These are phyloP conservation scores for Nasonia longicornis DNA, from an alignment of 1,140 invertebrate genomes.

Conservation along the genomic window DNA sequence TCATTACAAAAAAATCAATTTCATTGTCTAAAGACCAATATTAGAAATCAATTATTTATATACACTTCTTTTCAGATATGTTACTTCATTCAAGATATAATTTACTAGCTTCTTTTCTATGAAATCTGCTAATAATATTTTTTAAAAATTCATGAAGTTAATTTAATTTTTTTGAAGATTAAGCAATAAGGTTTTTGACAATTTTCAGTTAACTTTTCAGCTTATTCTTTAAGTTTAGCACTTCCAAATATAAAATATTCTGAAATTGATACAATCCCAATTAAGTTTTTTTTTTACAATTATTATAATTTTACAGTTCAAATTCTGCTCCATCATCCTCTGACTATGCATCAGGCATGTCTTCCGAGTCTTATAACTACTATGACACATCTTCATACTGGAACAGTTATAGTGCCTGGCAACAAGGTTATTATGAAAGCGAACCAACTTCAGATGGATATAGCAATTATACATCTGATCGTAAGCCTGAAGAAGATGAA, in stretches of 20 bases:
- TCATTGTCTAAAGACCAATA: not conserved
- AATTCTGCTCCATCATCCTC: conserved; percentile 63
- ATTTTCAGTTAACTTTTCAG: not conserved
- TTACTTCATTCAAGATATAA: not conserved
- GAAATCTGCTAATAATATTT: no score
- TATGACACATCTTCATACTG: conserved; percentile 68
- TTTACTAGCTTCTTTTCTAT: no score
- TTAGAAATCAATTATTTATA: not conserved
- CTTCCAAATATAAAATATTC: conserved; percentile 36
- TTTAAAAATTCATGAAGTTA: no score
- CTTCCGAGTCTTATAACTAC: conserved; percentile 66
- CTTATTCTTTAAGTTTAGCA: conserved; percentile 34
- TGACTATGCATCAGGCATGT: conserved; percentile 64
- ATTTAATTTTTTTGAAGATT: no score
- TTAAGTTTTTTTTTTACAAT: conserved; percentile 40
- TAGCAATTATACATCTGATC: conserved; percentile 63
- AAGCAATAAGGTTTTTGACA: not conserved
- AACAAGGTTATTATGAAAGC: conserved; percentile 68
- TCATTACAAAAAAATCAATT: not conserved
- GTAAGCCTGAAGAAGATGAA: conserved; percentile 71
- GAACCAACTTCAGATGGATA: conserved; percentile 66
- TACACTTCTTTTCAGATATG: not conserved
- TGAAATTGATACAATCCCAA: conserved; percentile 26
- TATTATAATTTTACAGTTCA: conserved; percentile 54
- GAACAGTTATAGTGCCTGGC: conserved; percentile 69